Evolutionary conservation across 1,140 invertebrate species (phyloP).

Genomic region (Micrasema longulum): DNA sequence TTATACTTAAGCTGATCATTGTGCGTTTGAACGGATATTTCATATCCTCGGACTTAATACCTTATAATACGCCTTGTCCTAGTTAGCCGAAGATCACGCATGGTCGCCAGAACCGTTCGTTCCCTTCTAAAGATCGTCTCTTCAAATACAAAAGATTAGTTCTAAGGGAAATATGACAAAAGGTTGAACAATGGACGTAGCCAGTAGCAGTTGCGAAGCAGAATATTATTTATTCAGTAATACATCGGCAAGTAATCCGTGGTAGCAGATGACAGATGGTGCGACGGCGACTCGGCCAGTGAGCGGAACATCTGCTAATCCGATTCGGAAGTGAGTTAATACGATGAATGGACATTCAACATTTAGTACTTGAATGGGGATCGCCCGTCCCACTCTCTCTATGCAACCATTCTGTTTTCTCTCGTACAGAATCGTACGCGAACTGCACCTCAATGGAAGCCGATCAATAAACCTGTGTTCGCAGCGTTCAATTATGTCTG

Average conservation of each 20-base stretch:
- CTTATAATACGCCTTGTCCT: not conserved
- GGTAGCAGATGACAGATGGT: conserved; percentile 13
- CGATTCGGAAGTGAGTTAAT: conserved; percentile 41
- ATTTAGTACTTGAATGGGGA: conserved; percentile 39
- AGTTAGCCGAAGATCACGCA: conserved; percentile 5
- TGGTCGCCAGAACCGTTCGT: not conserved
- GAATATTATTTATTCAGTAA: no score
- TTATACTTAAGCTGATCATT: not conserved
- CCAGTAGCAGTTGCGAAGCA: no score
- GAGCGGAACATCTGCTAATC: conserved; percentile 34
- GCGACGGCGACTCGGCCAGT: conserved; percentile 13
- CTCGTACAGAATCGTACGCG: not conserved
- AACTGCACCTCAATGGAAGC: conserved; percentile 26
- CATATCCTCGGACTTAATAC: conserved; percentile 5
- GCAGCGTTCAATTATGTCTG: conserved; percentile 6
- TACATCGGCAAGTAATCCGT: not conserved
- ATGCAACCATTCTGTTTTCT: not conserved
- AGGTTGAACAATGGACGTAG: no score
- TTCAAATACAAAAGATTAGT: no score
- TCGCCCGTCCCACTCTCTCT: conserved; percentile 6
- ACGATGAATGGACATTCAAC: conserved; percentile 38
- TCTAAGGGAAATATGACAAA: no score
- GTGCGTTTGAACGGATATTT: not conserved
- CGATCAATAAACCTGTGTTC: conserved; percentile 35
- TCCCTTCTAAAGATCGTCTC: no score